Evolutionary conservation across 2,113 vertebrate genomes (phyloP), one percentile per base, ranked within the genome.

Genomic region (Anolis sagrei): DNA sequence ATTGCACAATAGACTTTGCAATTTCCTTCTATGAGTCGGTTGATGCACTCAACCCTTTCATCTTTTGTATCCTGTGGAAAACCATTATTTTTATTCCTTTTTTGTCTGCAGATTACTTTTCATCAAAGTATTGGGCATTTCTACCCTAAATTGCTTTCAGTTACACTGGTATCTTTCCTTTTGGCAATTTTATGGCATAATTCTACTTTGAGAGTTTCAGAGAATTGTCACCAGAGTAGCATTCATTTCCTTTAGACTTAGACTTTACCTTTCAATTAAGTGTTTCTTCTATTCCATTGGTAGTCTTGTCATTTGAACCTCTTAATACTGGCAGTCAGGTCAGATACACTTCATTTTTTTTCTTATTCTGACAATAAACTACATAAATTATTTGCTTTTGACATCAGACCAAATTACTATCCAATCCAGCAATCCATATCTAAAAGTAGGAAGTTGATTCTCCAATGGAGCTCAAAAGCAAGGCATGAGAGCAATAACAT

Each of bases 381-480:
- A 51, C 74, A 76, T 76, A 51, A 76, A 29, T 27, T 76, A 76
- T 49, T 76, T 76, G 74, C 27, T 76, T 76, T 76, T 51, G 27
- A 54, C 10, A 54, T 54, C 51, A 54, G 51, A 54, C 9, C 51
- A 54, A 54, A 54, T 13, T 13, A 49, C 74, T 25, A 49, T 76
- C 74, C 49, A 16, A 16, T 27, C 48, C 74, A 76, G 25, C 29
- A 76, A 14, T 76, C 74, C 18, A 76, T 49, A 5, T 51, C 48
- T 48, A 76, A 48, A 51, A 76, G 49, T 51, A 76, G 49, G 14
- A 25, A 51, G 48, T 48, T 51, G 74, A 51, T 29, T 8, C 13
- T 48, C 39, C 74, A 49, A 51, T 19, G 13, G 39, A 48, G 74
- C 8, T 54, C 51, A 54, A 54, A 54, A 54, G 14, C 74, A 76